Evolutionary conservation across 2,888 invertebrate genomes (phyloP).

Genomic region (Yponomeuta sedellus): DNA sequence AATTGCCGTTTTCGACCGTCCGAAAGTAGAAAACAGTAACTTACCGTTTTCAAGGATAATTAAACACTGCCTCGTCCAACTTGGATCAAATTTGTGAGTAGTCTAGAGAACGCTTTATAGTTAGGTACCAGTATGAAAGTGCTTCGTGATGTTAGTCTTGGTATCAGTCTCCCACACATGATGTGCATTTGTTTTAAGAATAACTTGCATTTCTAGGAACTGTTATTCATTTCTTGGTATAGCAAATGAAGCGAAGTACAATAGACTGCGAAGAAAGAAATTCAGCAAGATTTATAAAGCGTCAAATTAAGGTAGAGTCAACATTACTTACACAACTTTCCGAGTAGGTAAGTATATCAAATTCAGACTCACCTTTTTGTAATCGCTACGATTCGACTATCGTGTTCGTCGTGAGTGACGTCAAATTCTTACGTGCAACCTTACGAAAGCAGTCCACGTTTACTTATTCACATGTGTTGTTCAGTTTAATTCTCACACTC

Average conservation of each 20-base stretch:
- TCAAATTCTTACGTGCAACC: background rate
- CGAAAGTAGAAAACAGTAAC: no score
- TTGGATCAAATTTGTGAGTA: no score
- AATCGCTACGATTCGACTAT: background rate
- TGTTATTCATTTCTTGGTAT: slow-evolving; percentile 11
- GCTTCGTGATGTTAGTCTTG: slow-evolving; percentile 35
- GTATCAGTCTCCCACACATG: slow-evolving; percentile 34
- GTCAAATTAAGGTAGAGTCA: background rate
- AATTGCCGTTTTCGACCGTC: no score
- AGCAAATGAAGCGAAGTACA: background rate
- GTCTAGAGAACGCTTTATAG: slow-evolving; percentile 25
- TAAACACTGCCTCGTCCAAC: no score
- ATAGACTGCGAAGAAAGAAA: background rate
- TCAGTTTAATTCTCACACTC: slow-evolving; percentile 5
- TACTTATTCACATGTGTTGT: background rate
- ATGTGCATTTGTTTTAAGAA: slow-evolving; percentile 35
- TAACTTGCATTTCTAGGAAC: slow-evolving; percentile 41
- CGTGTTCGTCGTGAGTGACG: background rate
- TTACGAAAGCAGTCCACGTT: slow-evolving; percentile 4
- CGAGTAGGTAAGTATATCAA: background rate
- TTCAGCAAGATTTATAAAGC: background rate
- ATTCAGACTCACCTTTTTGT: background rate
- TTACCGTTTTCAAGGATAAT: no score
- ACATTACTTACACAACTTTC: background rate
- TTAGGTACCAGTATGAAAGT: slow-evolving; percentile 35